phyloP scores from a whole-genome alignment of 2,113 vertebrate genomes.

The Oryzias woworae region DNA sequence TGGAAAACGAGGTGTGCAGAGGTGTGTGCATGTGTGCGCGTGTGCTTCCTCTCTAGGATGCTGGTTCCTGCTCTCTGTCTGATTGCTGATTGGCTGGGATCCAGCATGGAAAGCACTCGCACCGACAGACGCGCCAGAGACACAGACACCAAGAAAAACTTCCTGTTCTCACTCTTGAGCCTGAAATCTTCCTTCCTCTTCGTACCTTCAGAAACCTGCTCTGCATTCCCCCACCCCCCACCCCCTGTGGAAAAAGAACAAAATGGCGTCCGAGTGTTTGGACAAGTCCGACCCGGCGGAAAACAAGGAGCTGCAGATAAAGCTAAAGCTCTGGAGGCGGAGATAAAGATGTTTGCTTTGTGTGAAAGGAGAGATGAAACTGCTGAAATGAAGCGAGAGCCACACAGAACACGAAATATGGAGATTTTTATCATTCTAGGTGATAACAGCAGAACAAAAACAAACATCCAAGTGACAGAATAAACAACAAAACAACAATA shows the following conservation, averaged over 20 bases:
- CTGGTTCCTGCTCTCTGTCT: slow-evolving; percentile 47
- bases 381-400: too few relatives aligned
- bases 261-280: slow-evolving; percentile 36
- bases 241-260: slow-evolving; percentile 31
- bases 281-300: slow-evolving; percentile 4
- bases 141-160: slow-evolving; percentile 58
- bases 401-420: too few relatives aligned
- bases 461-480: too few relatives aligned
- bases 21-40: slow-evolving; percentile 46
- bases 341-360: slow-evolving; percentile 44
- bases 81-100: slow-evolving; percentile 63
- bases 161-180: slow-evolving; percentile 54
- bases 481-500: too few relatives aligned
- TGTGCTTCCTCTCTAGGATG: slow-evolving; percentile 47
- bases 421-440: too few relatives aligned
- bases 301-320: slow-evolving; percentile 23
- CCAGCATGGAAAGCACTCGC: slow-evolving; percentile 42
- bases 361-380: too few relatives aligned
- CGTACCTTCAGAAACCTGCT: slow-evolving; percentile 17
- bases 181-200: slow-evolving; percentile 48
- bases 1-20: slow-evolving; percentile 11
- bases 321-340: neutral
- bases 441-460: too few relatives aligned
- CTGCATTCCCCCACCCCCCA: neutral
- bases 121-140: slow-evolving; percentile 18